Percentiles rank a stretch among this genome's conserved stretches.
phyloP scores from a whole-genome alignment of 2,113 vertebrate species.

The Mesocricetus auratus region DNA sequence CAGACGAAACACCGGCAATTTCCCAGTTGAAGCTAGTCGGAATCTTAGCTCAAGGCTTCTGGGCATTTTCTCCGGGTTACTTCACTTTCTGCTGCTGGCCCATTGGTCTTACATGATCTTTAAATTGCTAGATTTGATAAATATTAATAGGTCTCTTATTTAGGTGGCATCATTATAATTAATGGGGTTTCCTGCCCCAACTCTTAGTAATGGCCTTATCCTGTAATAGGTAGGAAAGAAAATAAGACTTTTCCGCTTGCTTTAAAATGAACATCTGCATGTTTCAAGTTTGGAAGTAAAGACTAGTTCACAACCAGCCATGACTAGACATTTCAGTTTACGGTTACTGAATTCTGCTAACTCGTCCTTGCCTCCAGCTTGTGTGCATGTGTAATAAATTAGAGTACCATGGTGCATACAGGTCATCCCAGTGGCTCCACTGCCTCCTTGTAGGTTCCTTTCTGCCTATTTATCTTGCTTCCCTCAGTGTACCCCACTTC shows the following conservation, averaged over 20 bases:
- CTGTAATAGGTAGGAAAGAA: neutral
- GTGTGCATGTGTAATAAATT: neutral
- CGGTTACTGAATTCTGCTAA: neutral
- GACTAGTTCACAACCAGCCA: neutral
- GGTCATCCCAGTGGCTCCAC: neutral
- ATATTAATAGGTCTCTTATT: conserved; percentile 50
- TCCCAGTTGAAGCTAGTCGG: conserved; percentile 80
- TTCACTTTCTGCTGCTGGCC: conserved; percentile 60
- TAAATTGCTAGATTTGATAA: neutral
- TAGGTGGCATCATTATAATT: neutral
- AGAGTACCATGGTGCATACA: neutral
- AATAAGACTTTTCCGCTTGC: conserved; percentile 2
- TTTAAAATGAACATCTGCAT: neutral
- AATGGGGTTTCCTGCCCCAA: neutral
- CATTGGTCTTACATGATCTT: neutral
- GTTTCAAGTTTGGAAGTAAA: neutral
- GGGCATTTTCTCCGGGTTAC: conserved; percentile 65
- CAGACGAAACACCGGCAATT: conserved; percentile 87
- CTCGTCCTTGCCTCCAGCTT: neutral
- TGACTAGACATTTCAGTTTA: neutral
- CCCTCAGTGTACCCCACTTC: accelerated
- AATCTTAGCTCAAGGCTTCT: conserved; percentile 69
- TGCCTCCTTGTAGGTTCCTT: neutral
- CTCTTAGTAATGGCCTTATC: neutral
- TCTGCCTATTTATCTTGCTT: neutral